phyloP scores from a whole-genome alignment of 1,140 invertebrate genomes.

The Argopecten irradians region DNA sequence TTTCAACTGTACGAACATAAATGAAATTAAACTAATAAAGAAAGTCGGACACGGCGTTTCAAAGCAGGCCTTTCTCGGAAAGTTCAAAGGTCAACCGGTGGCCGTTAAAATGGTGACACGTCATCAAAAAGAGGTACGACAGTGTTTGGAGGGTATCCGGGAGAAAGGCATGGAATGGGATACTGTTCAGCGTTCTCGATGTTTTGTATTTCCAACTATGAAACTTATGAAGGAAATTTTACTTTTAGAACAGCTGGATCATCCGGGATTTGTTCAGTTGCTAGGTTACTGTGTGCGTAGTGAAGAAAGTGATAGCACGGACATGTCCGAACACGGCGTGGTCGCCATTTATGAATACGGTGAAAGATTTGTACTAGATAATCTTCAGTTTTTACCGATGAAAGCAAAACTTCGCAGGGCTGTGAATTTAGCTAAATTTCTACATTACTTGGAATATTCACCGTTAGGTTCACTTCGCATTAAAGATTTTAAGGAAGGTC shows the following conservation, averaged over 20 bases:
- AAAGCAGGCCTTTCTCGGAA: constrained; percentile 70
- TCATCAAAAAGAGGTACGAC: constrained; percentile 69
- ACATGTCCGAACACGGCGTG: constrained; percentile 71
- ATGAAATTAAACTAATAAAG: constrained; percentile 63
- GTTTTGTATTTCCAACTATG: constrained; percentile 70
- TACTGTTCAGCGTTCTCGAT: constrained; percentile 48
- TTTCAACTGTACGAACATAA: constrained; percentile 70
- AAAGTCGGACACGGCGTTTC: constrained; percentile 73
- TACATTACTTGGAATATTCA: constrained; percentile 71
- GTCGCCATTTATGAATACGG: constrained; percentile 70
- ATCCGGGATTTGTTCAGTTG: constrained; percentile 67
- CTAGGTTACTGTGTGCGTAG: constrained; percentile 74
- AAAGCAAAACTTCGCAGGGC: constrained; percentile 58
- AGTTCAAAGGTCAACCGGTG: constrained; percentile 58
- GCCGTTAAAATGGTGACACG: constrained; percentile 75
- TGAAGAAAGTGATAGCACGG: constrained; percentile 72
- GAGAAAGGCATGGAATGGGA: constrained; percentile 39
- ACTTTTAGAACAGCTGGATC: constrained; percentile 69
- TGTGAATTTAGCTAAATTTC: constrained; percentile 65
- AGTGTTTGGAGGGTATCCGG: constrained; percentile 64
- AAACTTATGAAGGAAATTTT: constrained; percentile 76
- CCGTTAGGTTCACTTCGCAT: constrained; percentile 72
- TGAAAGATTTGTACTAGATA: constrained; percentile 62
- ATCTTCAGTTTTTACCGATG: constrained; percentile 65
- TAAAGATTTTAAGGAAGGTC: constrained; percentile 72